Percentiles rank a stretch among this genome's conserved stretches.
Conservation (phyloP, 2,888 invertebrate genomes). For the Harpagoxenus sublaevis region DNA sequence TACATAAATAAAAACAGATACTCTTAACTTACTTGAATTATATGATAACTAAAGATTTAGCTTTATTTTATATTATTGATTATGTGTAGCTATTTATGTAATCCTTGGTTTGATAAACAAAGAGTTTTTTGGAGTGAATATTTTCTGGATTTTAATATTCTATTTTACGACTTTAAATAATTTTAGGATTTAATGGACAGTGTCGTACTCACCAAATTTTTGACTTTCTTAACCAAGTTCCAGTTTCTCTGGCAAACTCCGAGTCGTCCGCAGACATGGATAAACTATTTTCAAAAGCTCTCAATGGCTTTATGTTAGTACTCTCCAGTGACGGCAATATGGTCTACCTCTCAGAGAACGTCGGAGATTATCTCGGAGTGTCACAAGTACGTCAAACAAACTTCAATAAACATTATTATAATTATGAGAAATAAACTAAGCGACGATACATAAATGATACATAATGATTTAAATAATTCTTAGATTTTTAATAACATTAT, state of each 20-base stretch:
- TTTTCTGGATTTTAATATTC: not conserved
- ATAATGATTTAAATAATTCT: not conserved
- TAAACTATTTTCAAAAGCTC: slow-evolving; percentile 90
- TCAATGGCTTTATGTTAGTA: slow-evolving; percentile 97
- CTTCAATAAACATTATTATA: not conserved
- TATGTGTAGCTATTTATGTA: not conserved
- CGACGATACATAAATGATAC: not conserved
- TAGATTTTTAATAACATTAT: not conserved
- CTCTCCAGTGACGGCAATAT: slow-evolving; percentile 96
- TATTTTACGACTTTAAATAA: not conserved
- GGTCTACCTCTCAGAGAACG: slow-evolving; percentile 96
- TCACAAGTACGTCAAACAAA: slow-evolving; percentile 91
- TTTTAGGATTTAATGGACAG: not conserved
- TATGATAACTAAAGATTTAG: not conserved
- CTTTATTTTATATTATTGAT: not conserved
- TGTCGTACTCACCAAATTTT: not conserved
- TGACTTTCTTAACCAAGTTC: slow-evolving; percentile 81
- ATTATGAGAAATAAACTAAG: slow-evolving; percentile 11
- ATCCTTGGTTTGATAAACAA: not conserved
- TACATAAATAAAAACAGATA: not conserved
- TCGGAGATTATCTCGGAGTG: slow-evolving; percentile 96
- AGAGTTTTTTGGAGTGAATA: not conserved
- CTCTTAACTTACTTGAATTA: not conserved
- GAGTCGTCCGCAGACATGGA: slow-evolving; percentile 84
- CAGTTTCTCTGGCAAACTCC: slow-evolving; percentile 84